A percentile compares a stretch with the other conserved stretches of the same genome.
Conservation (phyloP, 2,797 vertebrate genomes). For the Lepilemur ruficaudatus region DNA sequence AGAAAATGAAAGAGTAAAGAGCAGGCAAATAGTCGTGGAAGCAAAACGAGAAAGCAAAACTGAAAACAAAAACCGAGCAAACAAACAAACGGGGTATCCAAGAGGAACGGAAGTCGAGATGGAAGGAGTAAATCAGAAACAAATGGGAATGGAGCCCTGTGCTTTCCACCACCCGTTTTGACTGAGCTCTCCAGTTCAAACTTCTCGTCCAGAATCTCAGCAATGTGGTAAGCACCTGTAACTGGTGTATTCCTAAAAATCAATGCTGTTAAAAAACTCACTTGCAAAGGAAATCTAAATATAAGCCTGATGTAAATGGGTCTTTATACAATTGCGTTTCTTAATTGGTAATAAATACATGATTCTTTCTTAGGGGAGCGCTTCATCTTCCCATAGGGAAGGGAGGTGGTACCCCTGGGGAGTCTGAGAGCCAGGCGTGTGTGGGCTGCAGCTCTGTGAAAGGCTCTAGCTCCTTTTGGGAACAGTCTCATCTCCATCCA, state of each 20-base stretch:
- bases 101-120: neutral
- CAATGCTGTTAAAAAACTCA: constrained; percentile 32
- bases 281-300: constrained; percentile 38
- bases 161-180: neutral
- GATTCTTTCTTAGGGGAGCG: neutral
- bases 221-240: constrained; percentile 39
- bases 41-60: neutral
- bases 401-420: neutral
- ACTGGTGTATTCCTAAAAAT: constrained; percentile 49
- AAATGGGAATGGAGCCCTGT: neutral
- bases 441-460: neutral
- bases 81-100: neutral
- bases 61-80: neutral
- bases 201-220: neutral
- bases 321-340: neutral
- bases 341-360: neutral
- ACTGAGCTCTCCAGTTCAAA: neutral
- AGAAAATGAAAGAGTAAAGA: constrained; percentile 4
- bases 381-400: neutral
- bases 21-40: neutral
- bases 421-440: neutral
- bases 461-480: neutral
- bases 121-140: neutral
- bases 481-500: neutral
- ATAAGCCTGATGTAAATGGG: constrained; percentile 1